phyloP scores from a whole-genome alignment of 2,113 vertebrate genomes.

The Stigmatopora argus region DNA sequence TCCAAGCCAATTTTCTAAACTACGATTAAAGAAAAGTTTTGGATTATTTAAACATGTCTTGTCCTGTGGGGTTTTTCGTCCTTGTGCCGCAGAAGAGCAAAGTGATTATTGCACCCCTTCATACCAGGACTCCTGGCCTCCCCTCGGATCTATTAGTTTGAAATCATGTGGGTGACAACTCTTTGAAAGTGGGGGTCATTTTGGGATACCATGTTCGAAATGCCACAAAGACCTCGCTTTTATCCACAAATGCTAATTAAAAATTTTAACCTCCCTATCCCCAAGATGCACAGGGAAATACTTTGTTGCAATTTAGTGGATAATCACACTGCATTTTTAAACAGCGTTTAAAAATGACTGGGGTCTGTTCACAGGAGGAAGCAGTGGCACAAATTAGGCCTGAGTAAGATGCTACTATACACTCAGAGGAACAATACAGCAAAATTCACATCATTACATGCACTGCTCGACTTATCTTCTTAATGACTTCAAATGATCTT shows the following conservation, averaged over 20 bases:
- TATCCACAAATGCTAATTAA: conserved; percentile 79
- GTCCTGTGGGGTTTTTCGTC: conserved; percentile 60
- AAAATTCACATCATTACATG: conserved; percentile 59
- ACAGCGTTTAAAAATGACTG: conserved; percentile 78
- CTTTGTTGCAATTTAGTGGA: conserved; percentile 80
- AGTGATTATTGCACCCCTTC: conserved; percentile 41
- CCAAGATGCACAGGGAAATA: conserved; percentile 67
- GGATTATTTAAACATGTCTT: conserved; percentile 73
- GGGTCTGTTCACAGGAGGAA: conserved; percentile 67
- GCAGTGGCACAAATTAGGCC: conserved; percentile 69
- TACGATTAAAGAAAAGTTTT: conserved; percentile 81
- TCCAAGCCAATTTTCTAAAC: conserved; percentile 76
- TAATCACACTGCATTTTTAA: conserved; percentile 83
- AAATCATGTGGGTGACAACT: conserved; percentile 68
- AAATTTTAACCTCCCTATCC: conserved; percentile 65
- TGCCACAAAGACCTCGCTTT: conserved; percentile 75
- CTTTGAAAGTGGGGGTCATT: conserved; percentile 76
- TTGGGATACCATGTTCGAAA: conserved; percentile 69
- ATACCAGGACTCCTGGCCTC: conserved; percentile 49
- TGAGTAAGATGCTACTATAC: conserved; percentile 58
- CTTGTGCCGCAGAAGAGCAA: conserved; percentile 56
- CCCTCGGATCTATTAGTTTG: conserved; percentile 70
- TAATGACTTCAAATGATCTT: conserved; percentile 40
- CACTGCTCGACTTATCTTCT: conserved; percentile 62
- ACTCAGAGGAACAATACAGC: conserved; percentile 59